These are phyloP conservation scores for Fistularia tabacaria DNA, from an alignment of 2,797 vertebrate genomes.

Conservation along the genomic window DNA sequence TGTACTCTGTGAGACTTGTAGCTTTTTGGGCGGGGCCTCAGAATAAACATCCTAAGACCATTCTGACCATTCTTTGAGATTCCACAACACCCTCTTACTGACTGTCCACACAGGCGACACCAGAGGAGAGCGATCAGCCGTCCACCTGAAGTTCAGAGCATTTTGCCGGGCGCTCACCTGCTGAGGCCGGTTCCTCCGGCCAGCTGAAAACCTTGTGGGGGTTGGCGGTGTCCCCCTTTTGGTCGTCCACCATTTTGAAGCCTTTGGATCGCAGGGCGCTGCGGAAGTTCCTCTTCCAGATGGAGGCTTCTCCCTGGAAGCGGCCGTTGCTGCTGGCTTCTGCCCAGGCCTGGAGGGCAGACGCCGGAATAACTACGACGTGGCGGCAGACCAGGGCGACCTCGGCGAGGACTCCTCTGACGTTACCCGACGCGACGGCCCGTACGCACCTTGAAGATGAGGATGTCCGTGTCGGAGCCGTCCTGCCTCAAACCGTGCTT, in stretches of 20 bases:
- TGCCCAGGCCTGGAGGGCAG: conserved; percentile 80
- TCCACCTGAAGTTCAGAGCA: too few species aligned
- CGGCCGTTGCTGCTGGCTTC: conserved; percentile 72
- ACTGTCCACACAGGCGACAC: too few species aligned
- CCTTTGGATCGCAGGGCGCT: conserved; percentile 81
- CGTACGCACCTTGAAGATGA: conserved; percentile 80
- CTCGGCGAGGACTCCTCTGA: too few species aligned
- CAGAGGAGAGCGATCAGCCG: too few species aligned
- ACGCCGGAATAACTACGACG: too few species aligned
- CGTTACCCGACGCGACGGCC: too few species aligned
- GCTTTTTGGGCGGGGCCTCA: too few species aligned
- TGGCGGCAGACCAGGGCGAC: too few species aligned
- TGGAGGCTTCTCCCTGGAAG: conserved; percentile 65
- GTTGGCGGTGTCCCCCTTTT: conserved; percentile 75
- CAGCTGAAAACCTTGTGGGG: conserved; percentile 83
- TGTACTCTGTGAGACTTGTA: too few species aligned
- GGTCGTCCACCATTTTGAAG: conserved; percentile 67
- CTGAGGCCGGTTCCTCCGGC: conserved; percentile 47
- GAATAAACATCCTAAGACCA: too few species aligned
- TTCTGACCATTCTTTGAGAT: too few species aligned
- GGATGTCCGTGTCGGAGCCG: conserved; percentile 71
- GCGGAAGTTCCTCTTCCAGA: conserved; percentile 93
- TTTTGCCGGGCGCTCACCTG: conserved; percentile 41
- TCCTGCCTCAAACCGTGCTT: conserved; percentile 85
- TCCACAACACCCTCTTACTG: too few species aligned